Evolutionary conservation across 2,113 vertebrate species (phyloP).

Genomic region (Corvus moneduloides): DNA sequence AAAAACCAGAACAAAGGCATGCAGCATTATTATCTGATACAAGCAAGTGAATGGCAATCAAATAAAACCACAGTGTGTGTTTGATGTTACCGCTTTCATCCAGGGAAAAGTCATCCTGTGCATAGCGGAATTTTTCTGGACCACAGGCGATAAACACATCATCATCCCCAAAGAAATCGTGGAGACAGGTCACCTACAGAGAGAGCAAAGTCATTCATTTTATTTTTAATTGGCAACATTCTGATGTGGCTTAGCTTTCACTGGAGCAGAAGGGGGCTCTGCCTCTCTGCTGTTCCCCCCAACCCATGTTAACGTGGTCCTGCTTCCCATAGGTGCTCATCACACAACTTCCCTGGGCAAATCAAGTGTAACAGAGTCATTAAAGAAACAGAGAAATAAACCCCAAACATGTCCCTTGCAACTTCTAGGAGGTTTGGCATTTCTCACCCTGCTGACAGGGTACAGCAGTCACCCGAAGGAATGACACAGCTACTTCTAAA

Average conservation of each 20-base stretch:
- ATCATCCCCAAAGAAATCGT: slow-evolving; percentile 98
- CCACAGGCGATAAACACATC: slow-evolving; percentile 98
- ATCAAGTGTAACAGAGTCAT: not conserved
- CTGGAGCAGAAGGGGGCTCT: not conserved
- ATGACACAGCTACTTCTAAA: not conserved
- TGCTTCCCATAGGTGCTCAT: not conserved
- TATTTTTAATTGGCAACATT: not conserved
- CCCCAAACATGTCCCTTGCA: not conserved
- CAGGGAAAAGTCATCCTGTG: slow-evolving; percentile 96
- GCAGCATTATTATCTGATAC: not conserved
- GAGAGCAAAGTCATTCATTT: slow-evolving; percentile 51
- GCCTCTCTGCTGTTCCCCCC: not conserved
- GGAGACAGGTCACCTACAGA: slow-evolving; percentile 93
- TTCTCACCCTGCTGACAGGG: not conserved
- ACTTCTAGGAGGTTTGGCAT: not conserved
- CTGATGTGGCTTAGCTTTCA: not conserved
- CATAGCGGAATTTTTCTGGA: slow-evolving; percentile 97
- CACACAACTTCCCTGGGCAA: not conserved
- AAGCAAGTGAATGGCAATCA: not conserved
- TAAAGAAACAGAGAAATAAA: not conserved
- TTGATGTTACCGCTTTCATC: slow-evolving; percentile 89
- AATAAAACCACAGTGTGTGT: not conserved
- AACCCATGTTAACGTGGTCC: rapidly evolving
- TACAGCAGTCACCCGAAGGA: not conserved
- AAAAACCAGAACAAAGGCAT: not conserved